Percentiles rank a stretch among this genome's conserved stretches.
Evolutionary conservation across 2,113 vertebrate species (phyloP).

Genomic region (Oreotrochilus melanogaster): DNA sequence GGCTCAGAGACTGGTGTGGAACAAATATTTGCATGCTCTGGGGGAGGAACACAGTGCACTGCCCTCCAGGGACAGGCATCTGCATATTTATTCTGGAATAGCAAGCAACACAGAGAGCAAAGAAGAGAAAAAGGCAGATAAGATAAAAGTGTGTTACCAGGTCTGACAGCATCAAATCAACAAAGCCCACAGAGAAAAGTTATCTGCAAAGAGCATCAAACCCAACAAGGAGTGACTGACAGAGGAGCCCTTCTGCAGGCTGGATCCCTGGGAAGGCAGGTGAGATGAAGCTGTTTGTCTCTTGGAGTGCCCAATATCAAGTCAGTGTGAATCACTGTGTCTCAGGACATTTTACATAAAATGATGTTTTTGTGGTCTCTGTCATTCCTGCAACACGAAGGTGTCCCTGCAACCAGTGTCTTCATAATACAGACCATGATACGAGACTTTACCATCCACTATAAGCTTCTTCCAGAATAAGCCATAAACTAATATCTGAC

Average conservation of each 20-base stretch:
- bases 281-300: background rate
- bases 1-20: background rate
- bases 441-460: background rate
- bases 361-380: background rate
- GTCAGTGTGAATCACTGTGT: background rate
- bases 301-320: background rate
- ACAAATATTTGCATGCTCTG: slow-evolving; percentile 63
- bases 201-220: slow-evolving; percentile 19
- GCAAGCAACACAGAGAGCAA: slow-evolving; percentile 59
- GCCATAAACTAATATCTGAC: background rate
- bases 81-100: slow-evolving; percentile 43
- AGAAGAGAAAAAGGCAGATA: slow-evolving; percentile 59
- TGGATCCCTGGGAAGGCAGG: background rate
- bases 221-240: background rate
- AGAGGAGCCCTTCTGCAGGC: background rate
- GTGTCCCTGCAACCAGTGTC: background rate
- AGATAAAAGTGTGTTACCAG: slow-evolving; percentile 67
- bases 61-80: slow-evolving; percentile 43
- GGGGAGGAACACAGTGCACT: slow-evolving; percentile 28
- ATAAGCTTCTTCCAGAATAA: background rate
- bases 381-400: background rate
- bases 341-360: background rate
- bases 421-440: background rate
- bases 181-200: background rate
- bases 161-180: slow-evolving; percentile 51